A percentile compares a stretch with the other conserved stretches of the same genome.
Conservation (phyloP, 2,888 invertebrate genomes). For the Lucinisca nassula region DNA sequence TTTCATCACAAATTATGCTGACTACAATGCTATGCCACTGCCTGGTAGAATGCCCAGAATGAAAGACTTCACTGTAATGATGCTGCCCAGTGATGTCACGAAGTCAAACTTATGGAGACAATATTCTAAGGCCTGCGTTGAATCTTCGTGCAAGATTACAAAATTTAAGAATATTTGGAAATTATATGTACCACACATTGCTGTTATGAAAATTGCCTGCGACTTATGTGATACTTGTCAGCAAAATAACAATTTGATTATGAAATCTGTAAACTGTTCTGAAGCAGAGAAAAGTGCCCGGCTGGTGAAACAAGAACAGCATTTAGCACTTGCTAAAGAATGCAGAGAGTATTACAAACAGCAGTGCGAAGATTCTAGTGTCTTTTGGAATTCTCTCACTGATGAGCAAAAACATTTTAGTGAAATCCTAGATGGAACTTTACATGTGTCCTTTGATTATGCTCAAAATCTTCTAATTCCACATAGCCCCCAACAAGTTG, state of each 20-base stretch:
- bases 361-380: not conserved
- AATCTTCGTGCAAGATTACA: not conserved
- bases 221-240: not conserved
- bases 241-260: not conserved
- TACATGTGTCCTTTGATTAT: not conserved
- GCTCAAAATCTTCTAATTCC: not conserved
- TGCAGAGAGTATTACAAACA: not conserved
- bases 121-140: not conserved
- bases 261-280: not conserved
- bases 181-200: not conserved
- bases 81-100: not conserved
- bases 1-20: not conserved
- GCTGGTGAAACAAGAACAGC: not conserved
- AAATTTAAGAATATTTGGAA: not conserved
- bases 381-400: not conserved
- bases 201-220: not conserved
- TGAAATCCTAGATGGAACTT: not conserved
- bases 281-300: not conserved
- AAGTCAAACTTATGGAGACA: not conserved
- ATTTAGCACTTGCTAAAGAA: not conserved
- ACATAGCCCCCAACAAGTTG: not conserved
- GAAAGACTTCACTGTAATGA: not conserved
- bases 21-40: not conserved
- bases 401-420: not conserved
- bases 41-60: not conserved